phyloP scores from a whole-genome alignment of 2,888 invertebrate genomes.

The Hyles lineata region DNA sequence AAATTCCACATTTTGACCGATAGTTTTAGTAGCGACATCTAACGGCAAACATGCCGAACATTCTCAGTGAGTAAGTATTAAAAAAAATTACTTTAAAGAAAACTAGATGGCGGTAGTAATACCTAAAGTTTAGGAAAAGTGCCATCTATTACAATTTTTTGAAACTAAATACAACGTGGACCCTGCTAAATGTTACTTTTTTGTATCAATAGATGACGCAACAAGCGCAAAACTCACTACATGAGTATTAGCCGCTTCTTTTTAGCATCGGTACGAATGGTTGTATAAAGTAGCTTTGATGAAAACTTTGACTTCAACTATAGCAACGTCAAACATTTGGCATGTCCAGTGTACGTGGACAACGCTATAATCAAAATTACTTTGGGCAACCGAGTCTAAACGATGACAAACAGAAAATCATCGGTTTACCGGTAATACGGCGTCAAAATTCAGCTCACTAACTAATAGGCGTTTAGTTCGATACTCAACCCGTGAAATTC shows the following conservation, averaged over 20 bases:
- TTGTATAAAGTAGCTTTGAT: too few relatives aligned
- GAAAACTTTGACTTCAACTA: too few relatives aligned
- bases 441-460: constrained; percentile 31
- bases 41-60: not conserved
- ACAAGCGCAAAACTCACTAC: not conserved
- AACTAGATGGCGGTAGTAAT: not conserved
- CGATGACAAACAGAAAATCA: not conserved
- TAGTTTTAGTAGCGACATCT: not conserved
- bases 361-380: too few relatives aligned
- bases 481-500: constrained; percentile 49
- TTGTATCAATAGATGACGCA: not conserved
- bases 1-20: not conserved
- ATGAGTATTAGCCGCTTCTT: too few relatives aligned
- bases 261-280: too few relatives aligned
- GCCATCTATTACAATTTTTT: not conserved
- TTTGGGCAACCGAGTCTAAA: too few relatives aligned
- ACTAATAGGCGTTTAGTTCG: constrained; percentile 47
- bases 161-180: not conserved
- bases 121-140: not conserved
- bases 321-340: too few relatives aligned
- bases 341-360: too few relatives aligned
- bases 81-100: not conserved
- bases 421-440: constrained; percentile 14
- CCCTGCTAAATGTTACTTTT: not conserved
- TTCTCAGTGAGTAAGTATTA: not conserved